phyloP scores from a whole-genome alignment of 2,113 vertebrate genomes.

The Cettia cetti region DNA sequence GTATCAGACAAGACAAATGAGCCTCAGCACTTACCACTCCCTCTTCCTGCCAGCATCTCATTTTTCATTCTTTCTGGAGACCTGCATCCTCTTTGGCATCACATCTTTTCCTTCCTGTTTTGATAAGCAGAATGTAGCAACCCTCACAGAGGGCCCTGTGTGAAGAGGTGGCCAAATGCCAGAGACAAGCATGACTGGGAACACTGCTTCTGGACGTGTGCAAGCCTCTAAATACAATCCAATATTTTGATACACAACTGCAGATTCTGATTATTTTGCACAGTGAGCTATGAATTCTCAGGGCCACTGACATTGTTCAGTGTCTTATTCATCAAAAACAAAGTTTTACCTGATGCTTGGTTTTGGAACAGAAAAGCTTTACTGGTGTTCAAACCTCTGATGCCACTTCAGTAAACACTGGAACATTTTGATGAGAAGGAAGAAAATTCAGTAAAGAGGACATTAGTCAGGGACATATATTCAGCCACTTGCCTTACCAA shows the following conservation, averaged over 20 bases:
- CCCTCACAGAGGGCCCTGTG: neutral
- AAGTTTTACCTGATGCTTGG: neutral
- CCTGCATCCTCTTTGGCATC: constrained; percentile 16
- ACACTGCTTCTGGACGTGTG: neutral
- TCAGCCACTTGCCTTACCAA: neutral
- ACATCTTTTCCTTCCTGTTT: constrained; percentile 46
- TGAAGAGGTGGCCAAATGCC: neutral
- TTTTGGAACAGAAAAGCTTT: neutral
- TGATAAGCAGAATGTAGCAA: neutral
- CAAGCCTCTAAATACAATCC: neutral
- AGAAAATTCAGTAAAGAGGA: neutral
- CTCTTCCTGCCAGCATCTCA: neutral
- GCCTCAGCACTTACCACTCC: neutral
- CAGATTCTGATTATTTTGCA: neutral
- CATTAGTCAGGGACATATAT: neutral
- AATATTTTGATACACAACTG: neutral
- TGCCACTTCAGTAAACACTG: neutral
- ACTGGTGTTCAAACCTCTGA: neutral
- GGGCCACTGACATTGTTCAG: neutral
- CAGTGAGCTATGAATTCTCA: neutral
- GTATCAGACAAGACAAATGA: neutral
- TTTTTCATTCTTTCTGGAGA: constrained; percentile 1
- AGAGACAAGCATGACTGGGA: neutral
- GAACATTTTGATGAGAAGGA: neutral
- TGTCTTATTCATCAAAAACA: neutral